Base-by-base conservation (phyloP, 2,888 invertebrate species). In the Lobophora halterata region DNA sequence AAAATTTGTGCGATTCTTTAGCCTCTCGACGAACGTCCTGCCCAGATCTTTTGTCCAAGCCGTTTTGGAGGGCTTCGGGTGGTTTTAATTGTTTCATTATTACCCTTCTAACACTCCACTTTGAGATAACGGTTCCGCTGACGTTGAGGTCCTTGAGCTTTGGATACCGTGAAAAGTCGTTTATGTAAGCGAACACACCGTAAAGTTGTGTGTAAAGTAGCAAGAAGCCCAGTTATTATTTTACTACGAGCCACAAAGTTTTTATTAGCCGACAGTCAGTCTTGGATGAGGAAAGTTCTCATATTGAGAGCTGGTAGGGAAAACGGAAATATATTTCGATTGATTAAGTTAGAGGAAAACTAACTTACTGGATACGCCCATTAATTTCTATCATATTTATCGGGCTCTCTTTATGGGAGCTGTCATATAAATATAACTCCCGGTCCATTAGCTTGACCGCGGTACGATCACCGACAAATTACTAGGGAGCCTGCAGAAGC, bases 351-450 rank as follows among this genome's bases (percentile, higher is more conserved):
- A 37, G 44, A 53, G 53, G 52, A 54, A 60, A 66, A 65, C 52
- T 64, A 55, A 65, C 53, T 68, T 71, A 60, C 62, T 52, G 54
- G 51, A 60, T 60, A 60, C 56, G 55, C 53, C 64, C 69, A 71
- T 76, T 79, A 71, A 74, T 75, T 74, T 67, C 57, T 60, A 71
- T 71, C 65, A 70, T 71, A 73, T 71, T 46, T 76, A 78, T 72
- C 69, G 61, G 55, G 56, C 64, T 58, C 55, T 68, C 71, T 75
- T 73, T 79, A 78, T 73, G 57, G 61, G 20, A 58, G 67, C 69
- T 73, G 76, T 73, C 79, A 75, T 69, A 77, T 75, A 76, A 79
- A 79, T 79, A 78, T 53, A 73, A 73, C 72, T 70, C 72, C 72
- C 68, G 50, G 54, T 46, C 68, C 71, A 79, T 81, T 80, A 81